A percentile compares a stretch with the other conserved stretches of the same genome.
Conservation (phyloP, 1,140 invertebrate genomes). For the Paraescarpia echinospica region DNA sequence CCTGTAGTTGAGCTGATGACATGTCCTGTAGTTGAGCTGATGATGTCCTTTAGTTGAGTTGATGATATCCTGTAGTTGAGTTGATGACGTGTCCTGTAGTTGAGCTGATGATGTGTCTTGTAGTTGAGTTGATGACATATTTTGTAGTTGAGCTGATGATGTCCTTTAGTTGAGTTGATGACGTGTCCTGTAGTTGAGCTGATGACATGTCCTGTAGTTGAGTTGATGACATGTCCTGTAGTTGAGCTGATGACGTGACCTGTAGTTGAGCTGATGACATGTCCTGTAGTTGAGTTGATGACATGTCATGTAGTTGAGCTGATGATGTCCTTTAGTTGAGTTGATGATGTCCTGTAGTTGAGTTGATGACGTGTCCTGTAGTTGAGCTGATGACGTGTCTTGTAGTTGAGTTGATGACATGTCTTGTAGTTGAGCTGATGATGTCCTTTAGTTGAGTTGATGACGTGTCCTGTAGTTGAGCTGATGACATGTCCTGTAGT, state of each 20-base stretch:
- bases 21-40: not conserved
- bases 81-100: not conserved
- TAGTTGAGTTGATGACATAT: not conserved
- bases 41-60: not conserved
- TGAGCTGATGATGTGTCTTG: not conserved
- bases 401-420: no score
- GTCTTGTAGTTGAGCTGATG: not conserved
- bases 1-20: no score
- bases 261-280: not conserved
- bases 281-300: not conserved
- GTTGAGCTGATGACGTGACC: not conserved
- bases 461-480: not conserved
- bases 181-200: not conserved
- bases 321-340: no score
- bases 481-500: not conserved
- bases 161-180: no score
- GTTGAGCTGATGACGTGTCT: no score
- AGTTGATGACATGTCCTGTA: not conserved
- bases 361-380: not conserved
- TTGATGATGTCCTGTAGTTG: not conserved
- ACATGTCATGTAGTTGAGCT: not conserved
- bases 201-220: not conserved
- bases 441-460: no score
- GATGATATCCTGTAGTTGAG: no score
- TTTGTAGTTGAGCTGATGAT: not conserved